A percentile compares a stretch with the other conserved stretches of the same genome.
Conservation (phyloP, 2,888 invertebrate genomes). For the Endotricha flammealis region DNA sequence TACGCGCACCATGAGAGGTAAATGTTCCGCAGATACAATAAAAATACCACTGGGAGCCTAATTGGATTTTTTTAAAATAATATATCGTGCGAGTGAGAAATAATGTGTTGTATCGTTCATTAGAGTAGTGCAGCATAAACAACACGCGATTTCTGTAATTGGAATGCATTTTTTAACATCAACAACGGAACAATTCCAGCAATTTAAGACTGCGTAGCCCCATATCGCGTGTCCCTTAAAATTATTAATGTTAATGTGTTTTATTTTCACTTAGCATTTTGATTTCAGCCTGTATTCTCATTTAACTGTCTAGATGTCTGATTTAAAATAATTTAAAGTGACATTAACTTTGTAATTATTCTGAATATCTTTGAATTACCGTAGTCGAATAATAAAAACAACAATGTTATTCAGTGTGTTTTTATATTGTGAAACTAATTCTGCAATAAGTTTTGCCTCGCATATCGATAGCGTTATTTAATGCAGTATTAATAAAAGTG, state of each 20-base stretch:
- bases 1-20: constrained; percentile 6
- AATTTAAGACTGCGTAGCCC: constrained; percentile 57
- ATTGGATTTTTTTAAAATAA: constrained; percentile 12
- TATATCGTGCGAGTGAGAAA: constrained; percentile 9
- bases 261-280: constrained; percentile 10
- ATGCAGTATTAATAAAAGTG: no score
- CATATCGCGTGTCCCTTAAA: constrained; percentile 55
- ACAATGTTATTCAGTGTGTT: no score
- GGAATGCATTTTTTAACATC: constrained; percentile 66
- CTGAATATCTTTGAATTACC: not conserved
- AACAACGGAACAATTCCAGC: constrained; percentile 61
- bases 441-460: no score
- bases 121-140: constrained; percentile 35
- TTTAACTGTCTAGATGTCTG: constrained; percentile 6
- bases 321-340: constrained; percentile 2
- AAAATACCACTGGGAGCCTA: constrained; percentile 8
- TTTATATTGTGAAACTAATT: no score
- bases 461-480: no score
- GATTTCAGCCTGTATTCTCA: constrained; percentile 6
- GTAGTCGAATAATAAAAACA: no score
- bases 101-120: constrained; percentile 14
- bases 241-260: constrained; percentile 32
- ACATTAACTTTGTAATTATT: not conserved
- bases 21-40: constrained; percentile 8
- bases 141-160: constrained; percentile 61